Conservation (phyloP, 2,888 invertebrate species). For the Meteorus colon region DNA sequence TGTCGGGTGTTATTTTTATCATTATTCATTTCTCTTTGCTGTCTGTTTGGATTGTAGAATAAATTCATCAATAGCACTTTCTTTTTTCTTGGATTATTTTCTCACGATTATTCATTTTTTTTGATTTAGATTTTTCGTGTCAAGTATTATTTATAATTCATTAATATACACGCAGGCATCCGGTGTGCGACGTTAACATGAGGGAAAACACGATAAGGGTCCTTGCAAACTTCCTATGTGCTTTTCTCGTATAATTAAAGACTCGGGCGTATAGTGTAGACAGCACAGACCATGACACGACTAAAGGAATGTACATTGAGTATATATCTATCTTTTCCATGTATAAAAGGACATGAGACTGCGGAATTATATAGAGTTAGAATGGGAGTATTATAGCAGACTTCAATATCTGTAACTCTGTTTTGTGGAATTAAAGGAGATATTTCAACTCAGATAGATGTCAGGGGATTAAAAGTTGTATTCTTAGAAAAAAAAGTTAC, state of each 20-base stretch:
- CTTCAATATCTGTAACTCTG: background rate
- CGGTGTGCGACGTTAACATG: background rate
- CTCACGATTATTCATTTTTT: too few relatives aligned
- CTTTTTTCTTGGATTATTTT: too few relatives aligned
- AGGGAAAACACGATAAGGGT: conserved; percentile 29
- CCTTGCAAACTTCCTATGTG: conserved; percentile 25
- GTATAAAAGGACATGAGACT: background rate
- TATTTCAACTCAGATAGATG: background rate
- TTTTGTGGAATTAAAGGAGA: too few relatives aligned
- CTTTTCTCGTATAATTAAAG: conserved; percentile 34
- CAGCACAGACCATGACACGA: background rate
- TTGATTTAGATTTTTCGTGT: too few relatives aligned
- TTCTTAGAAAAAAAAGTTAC: too few relatives aligned
- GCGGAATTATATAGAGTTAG: background rate
- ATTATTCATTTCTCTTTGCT: too few relatives aligned
- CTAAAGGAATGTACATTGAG: background rate
- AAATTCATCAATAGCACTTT: too few relatives aligned
- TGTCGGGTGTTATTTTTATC: too few relatives aligned
- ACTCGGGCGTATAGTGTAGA: background rate
- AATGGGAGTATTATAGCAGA: background rate
- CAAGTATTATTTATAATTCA: background rate
- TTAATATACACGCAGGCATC: background rate
- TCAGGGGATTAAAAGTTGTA: background rate
- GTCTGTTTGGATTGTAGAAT: too few relatives aligned
- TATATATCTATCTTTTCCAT: background rate